Evolutionary conservation across 2,797 vertebrate genomes (phyloP).

Genomic region (Lagodon rhomboides): DNA sequence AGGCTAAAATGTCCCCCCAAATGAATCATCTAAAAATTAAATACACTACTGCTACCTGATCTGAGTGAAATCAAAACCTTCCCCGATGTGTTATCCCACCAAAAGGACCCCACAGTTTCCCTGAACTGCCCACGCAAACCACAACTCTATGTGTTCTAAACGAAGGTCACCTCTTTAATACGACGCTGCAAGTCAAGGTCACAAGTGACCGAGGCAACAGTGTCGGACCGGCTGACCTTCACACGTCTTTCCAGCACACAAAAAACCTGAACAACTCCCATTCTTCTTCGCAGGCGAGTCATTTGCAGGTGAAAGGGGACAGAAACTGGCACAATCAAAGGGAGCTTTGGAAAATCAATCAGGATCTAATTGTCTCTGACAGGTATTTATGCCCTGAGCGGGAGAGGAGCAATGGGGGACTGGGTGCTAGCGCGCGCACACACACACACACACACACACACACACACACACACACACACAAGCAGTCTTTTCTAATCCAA

Average conservation of each 20-base stretch:
- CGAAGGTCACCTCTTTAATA: conserved; percentile 24
- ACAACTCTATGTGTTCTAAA: conserved; percentile 11
- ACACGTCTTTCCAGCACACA: conserved; percentile 37
- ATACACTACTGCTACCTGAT: not conserved
- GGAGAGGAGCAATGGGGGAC: conserved; percentile 53
- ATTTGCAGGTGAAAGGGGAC: conserved; percentile 78
- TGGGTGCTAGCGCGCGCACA: conserved; percentile 10
- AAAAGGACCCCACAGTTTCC: not conserved
- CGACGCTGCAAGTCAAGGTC: conserved; percentile 63
- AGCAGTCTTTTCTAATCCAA: conserved; percentile 71
- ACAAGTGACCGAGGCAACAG: conserved; percentile 33
- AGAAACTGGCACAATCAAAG: conserved; percentile 77
- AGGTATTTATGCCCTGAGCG: conserved; percentile 81
- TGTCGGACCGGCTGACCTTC: conserved; percentile 68
- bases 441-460: conserved; percentile 19
- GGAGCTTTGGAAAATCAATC: conserved; percentile 84
- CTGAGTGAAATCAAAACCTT: conserved; percentile 13
- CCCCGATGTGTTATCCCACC: not conserved
- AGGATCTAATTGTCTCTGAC: conserved; percentile 86
- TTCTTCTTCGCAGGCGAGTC: conserved; percentile 74
- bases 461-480: conserved; percentile 25
- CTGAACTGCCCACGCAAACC: not conserved
- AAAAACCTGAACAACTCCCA: conserved; percentile 53
- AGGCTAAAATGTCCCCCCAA: no score
- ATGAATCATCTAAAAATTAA: no score